phyloP scores from a whole-genome alignment of 23 tunicate genomes.

The Oikopleura vanhoeffeni region DNA sequence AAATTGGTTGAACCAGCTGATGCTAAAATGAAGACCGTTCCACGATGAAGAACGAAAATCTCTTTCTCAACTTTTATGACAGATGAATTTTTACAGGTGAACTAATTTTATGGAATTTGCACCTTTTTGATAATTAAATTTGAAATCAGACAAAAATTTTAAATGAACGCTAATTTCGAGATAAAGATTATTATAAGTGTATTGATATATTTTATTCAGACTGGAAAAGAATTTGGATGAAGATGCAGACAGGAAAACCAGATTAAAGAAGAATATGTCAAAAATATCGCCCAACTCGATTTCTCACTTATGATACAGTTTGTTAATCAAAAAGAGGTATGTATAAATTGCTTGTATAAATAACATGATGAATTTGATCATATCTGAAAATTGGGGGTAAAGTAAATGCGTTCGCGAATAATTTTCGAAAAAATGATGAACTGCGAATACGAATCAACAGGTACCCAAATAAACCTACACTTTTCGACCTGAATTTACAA shows the following conservation, averaged over 20 bases:
- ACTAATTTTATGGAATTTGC: background rate
- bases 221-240: background rate
- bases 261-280: background rate
- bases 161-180: no score
- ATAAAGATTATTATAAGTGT: no score
- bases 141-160: no score
- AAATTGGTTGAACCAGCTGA: background rate
- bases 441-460: no score
- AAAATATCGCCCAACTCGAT: background rate
- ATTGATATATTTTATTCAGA: background rate
- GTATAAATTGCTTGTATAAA: no score
- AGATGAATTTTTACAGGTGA: constrained; percentile 12
- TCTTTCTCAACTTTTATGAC: background rate
- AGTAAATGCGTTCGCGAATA: no score
- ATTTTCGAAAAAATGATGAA: no score
- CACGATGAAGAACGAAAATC: constrained; percentile 14
- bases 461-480: no score
- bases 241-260: background rate
- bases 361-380: no score
- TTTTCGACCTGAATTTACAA: no score
- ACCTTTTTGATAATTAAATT: background rate
- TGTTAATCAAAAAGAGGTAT: constrained; percentile 6
- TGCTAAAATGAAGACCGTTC: background rate
- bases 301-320: background rate
- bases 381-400: no score